Percentiles rank a stretch among this genome's conserved stretches.
phyloP scores from a whole-genome alignment of 1,140 invertebrate genomes.

The Zaprionus taronus region DNA sequence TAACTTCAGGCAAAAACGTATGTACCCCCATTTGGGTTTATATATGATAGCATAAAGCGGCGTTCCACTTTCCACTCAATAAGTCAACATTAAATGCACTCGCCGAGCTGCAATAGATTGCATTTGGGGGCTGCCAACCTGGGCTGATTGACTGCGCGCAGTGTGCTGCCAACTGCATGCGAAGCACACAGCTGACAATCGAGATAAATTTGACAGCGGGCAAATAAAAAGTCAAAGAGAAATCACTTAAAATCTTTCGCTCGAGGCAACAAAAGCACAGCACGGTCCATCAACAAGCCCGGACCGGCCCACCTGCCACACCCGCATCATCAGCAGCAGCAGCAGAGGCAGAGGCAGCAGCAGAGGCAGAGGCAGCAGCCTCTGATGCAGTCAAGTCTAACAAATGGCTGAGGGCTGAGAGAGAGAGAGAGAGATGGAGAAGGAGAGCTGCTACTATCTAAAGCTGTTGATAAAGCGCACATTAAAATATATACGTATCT shows the following conservation, averaged over 20 bases:
- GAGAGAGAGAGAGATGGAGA: not conserved
- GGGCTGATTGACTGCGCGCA: conserved; percentile 29
- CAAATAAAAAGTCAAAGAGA: conserved; percentile 48
- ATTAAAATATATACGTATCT: conserved; percentile 80
- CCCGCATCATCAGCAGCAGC: conserved; percentile 15
- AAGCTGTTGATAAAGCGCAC: conserved; percentile 81
- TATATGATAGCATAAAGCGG: not conserved
- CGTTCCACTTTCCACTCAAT: not conserved
- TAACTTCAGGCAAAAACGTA: too few relatives aligned
- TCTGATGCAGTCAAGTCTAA: conserved; percentile 55
- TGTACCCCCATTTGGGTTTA: not conserved
- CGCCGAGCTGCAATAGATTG: not conserved
- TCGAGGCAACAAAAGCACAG: conserved; percentile 64
- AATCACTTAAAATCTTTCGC: conserved; percentile 55
- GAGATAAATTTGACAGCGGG: conserved; percentile 60
- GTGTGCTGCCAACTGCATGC: conserved; percentile 51
- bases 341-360: conserved; percentile 6
- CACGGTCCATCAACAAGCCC: conserved; percentile 42
- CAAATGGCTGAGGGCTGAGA: conserved; percentile 50
- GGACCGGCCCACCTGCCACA: conserved; percentile 3
- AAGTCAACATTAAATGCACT: conserved; percentile 5
- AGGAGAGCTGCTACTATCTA: conserved; percentile 49
- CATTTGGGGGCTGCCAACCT: conserved; percentile 1
- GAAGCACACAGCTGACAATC: conserved; percentile 33
- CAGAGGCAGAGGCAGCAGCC: conserved; percentile 11